A percentile compares a stretch with the other conserved stretches of the same genome.
These are phyloP conservation scores for Basileuterus tristriatus DNA, from an alignment of 2,797 vertebrate species.

Conservation along the genomic window DNA sequence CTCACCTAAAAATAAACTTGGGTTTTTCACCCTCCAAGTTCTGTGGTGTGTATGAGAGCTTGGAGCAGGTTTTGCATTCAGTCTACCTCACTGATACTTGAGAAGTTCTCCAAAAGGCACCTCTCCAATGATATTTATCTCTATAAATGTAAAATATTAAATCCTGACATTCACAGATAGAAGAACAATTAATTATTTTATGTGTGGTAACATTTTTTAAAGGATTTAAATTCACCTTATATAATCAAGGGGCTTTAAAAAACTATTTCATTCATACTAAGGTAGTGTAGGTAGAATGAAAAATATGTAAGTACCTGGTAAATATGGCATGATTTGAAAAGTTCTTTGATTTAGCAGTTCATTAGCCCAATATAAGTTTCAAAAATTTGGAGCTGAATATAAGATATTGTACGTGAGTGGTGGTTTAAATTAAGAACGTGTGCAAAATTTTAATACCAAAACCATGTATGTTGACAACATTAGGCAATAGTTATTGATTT, in stretches of 20 bases:
- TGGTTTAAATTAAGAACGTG: neutral
- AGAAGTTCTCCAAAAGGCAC: neutral
- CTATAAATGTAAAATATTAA: neutral
- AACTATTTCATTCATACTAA: neutral
- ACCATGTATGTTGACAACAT: neutral
- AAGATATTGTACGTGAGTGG: neutral
- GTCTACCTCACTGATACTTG: neutral
- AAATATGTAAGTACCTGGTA: neutral
- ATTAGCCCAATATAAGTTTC: neutral
- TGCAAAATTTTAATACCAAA: neutral
- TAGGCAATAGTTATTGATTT: neutral
- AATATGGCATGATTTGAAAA: neutral
- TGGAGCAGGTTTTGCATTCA: neutral
- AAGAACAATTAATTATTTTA: neutral
- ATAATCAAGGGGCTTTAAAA: neutral
- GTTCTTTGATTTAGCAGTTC: neutral
- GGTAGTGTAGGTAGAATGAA: neutral
- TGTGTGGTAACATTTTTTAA: neutral
- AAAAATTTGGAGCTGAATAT: neutral
- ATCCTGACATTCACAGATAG: neutral
- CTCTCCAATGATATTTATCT: neutral
- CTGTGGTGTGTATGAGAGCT: neutral
- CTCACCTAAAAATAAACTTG: neutral
- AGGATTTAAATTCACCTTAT: neutral
- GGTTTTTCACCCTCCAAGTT: neutral